Base-by-base conservation (phyloP, 2,797 vertebrate genomes). In the Molothrus aeneus region DNA sequence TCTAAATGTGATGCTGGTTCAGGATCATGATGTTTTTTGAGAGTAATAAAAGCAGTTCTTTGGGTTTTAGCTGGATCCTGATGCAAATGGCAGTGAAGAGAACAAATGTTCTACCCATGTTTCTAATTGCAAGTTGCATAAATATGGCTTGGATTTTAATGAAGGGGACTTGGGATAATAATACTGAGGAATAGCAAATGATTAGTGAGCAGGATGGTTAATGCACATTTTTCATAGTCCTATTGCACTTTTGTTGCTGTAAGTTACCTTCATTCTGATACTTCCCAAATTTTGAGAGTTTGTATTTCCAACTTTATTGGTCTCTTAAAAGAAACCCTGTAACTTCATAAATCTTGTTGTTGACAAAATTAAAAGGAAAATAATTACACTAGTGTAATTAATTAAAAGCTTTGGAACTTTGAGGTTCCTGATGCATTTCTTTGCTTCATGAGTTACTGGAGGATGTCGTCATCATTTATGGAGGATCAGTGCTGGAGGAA, bases 1-100 rank as follows among this genome's bases (percentile, higher is more conserved):
- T 95, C 93, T 90, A 73, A 95, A 86, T 87, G 71, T 64, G 84
- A 40, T 82, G 78, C 90, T 93, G 94, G 87, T 95, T 93, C 83
- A 92, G 83, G 68, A 70, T 93, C 56, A 2, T 95, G 56, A 60
- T 93, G 66, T 59, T 63, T 80, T 88, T 88, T 82, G 16, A 77
- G 82, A 86, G 48, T 34, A 56, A 86, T 86, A 29, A 84, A 79
- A 95, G 84, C 80, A 77, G 26, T 83, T 95, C 74, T n/a, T 57
- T 73, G 31, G 2, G 17, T 78, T 88, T 88, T 38, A 80, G 42
- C 42, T 92, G 56, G 9, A 42, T 88, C 73, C 73, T 64, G 11
- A 73, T 86, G 74, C 53, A 95, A 86, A 88, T 82, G 90, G 68
- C 80, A 92, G 64, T 36, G 73, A 95, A 90, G 90, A 93, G 91